Conservation (phyloP, 37 sponge, comb jelly and placozoan species). For the Bolinopsis microptera region DNA sequence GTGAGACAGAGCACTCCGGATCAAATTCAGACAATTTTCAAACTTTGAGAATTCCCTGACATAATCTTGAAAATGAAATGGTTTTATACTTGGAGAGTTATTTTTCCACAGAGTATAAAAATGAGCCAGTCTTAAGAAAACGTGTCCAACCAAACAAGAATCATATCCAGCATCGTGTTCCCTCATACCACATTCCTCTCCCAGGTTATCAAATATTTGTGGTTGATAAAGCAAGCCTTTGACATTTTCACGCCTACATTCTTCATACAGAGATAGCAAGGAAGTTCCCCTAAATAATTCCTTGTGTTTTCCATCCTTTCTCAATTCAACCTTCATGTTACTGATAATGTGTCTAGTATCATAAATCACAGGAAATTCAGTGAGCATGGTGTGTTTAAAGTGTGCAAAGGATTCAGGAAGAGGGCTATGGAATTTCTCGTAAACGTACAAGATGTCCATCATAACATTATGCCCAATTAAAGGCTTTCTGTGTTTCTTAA, state of each 20-base stretch:
- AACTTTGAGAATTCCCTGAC: not conserved
- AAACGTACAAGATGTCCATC: slow-evolving; percentile 76
- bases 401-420: slow-evolving; percentile 74
- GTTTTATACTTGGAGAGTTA: slow-evolving; percentile 33
- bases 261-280: slow-evolving; percentile 25
- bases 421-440: slow-evolving; percentile 75
- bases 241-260: not conserved
- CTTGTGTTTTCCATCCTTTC: slow-evolving; percentile 22
- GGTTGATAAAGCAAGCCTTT: slow-evolving; percentile 29
- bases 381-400: slow-evolving; percentile 75
- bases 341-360: slow-evolving; percentile 77
- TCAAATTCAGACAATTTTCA: slow-evolving; percentile 11
- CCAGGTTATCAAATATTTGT: not conserved
- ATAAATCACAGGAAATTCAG: slow-evolving; percentile 74
- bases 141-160: slow-evolving; percentile 24
- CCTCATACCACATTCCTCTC: slow-evolving; percentile 10
- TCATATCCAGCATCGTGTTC: slow-evolving; percentile 55
- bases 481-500: slow-evolving; percentile 69
- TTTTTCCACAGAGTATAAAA: slow-evolving; percentile 7
- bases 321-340: slow-evolving; percentile 20
- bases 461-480: slow-evolving; percentile 87
- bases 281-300: not conserved
- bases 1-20: slow-evolving; percentile 3
- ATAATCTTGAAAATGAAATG: slow-evolving; percentile 40
- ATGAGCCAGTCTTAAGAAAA: slow-evolving; percentile 47